Conservation (phyloP, 2,797 vertebrate genomes). For the Sebastes jordani region DNA sequence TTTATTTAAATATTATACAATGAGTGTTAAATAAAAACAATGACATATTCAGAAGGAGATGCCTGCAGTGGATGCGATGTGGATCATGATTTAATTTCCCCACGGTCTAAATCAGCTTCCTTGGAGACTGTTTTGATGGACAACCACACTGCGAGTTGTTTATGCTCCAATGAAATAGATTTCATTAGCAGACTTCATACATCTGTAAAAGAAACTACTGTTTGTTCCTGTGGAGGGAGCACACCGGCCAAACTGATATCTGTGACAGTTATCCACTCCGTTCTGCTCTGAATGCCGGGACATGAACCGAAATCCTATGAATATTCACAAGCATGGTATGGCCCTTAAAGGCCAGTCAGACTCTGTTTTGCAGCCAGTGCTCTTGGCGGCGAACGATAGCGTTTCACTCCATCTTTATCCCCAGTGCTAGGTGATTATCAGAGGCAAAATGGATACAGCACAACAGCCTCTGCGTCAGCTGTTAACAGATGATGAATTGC, state of each 20-base stretch:
- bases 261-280: slow-evolving; percentile 13
- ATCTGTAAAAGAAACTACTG: background rate
- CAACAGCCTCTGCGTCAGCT: background rate
- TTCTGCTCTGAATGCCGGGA: slow-evolving; percentile 29
- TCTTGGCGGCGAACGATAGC: slow-evolving; percentile 38
- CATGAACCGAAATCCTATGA: slow-evolving; percentile 35
- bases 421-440: slow-evolving; percentile 12
- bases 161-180: slow-evolving; percentile 46
- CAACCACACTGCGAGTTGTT: slow-evolving; percentile 48
- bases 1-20: slow-evolving; percentile 21
- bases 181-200: slow-evolving; percentile 54
- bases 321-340: slow-evolving; percentile 49
- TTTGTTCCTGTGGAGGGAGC: slow-evolving; percentile 11
- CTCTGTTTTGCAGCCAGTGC: slow-evolving; percentile 38
- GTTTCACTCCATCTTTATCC: slow-evolving; percentile 4
- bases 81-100: slow-evolving; percentile 70
- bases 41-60: slow-evolving; percentile 15
- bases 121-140: slow-evolving; percentile 51
- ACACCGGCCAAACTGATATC: slow-evolving; percentile 32
- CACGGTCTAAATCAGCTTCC: slow-evolving; percentile 33
- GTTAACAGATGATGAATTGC: background rate
- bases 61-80: slow-evolving; percentile 14
- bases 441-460: slow-evolving; percentile 4
- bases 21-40: slow-evolving; percentile 30
- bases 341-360: slow-evolving; percentile 19